These are phyloP conservation scores for Bombus waltoni DNA, from an alignment of 1,140 invertebrate genomes.

Conservation along the genomic window DNA sequence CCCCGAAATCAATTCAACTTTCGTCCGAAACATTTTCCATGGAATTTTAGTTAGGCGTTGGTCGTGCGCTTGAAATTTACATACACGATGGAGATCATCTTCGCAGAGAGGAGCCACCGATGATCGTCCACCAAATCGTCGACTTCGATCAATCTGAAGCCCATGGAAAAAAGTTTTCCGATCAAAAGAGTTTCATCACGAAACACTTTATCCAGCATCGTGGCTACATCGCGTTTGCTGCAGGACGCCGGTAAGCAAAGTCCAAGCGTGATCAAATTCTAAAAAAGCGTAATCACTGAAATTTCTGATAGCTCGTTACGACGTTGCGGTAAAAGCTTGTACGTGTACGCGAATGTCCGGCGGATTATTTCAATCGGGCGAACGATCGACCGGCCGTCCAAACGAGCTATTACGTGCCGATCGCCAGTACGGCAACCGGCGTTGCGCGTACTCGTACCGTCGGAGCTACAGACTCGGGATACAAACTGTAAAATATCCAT, in stretches of 20 bases:
- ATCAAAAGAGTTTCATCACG: slow-evolving; percentile 64
- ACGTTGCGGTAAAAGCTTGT: background rate
- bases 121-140: slow-evolving; percentile 69
- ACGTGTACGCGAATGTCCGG: rapidly evolving
- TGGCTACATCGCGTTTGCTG: slow-evolving; percentile 59
- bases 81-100: slow-evolving; percentile 52
- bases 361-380: background rate
- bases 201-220: slow-evolving; percentile 70
- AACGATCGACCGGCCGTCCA: too few relatives aligned
- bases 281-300: slow-evolving; percentile 9
- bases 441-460: too few relatives aligned
- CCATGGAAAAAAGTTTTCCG: slow-evolving; percentile 67
- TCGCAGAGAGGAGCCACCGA: slow-evolving; percentile 63
- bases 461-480: background rate
- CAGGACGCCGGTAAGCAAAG: slow-evolving; percentile 79
- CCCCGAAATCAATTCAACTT: too few relatives aligned
- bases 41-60: background rate
- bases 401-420: too few relatives aligned
- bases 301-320: background rate
- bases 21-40: too few relatives aligned
- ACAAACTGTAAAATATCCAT: background rate
- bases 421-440: too few relatives aligned
- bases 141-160: slow-evolving; percentile 72
- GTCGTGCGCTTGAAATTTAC: background rate
- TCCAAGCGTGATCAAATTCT: slow-evolving; percentile 76